Base-by-base conservation (phyloP, 1,140 invertebrate genomes). In the Oedothorax gibbosus region DNA sequence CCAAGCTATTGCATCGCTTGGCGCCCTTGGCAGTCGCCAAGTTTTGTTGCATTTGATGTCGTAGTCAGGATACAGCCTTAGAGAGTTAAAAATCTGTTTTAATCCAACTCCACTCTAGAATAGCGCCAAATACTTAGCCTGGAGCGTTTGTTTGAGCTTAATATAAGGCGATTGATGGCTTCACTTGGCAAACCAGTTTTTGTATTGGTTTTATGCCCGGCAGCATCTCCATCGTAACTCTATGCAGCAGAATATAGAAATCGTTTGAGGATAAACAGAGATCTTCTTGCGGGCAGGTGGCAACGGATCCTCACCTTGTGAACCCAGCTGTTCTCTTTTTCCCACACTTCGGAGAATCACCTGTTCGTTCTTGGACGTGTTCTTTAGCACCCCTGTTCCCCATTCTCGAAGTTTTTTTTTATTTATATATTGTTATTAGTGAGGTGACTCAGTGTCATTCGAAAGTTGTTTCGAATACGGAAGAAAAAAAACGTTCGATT, bases 241-340 rank as follows among this genome's bases (percentile, higher is more conserved):
- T n/a, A n/a, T n/a, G n/a, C n/a, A n/a, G 64, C 49, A 68, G 53
- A 79, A 21, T 35, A 5, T 5, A 35, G 64, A 68, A 62, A 68
- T 79, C 77, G 77, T 35, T 65, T 79, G 77, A 51, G 20, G 72
- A 75, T 75, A 57, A 75, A 75, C 53, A 75, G 60, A 75, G 51
- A 65, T 21, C 15, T 14, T 35, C 21, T 51, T 14, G 77, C 14
- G 49, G 77, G 77, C 21, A 53, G 77, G 77, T 79, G 68, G 77
- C 62, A 79, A 69, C 49, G 18, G 54, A 62, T 49, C 20, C 69
- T 82, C 69, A 64, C 68, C 79, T 82, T 82, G 79, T 82, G 79
- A 82, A 82, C 54, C 68, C 79, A 82, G 79, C 79, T 82, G 79
- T 71, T 82, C 65, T 68, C 69, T 64, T 72, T 82, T 82, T 82